Percentiles rank a stretch among this genome's conserved stretches.
phyloP scores from a whole-genome alignment of 2,113 vertebrate species.

The Syrrhaptes paradoxus region DNA sequence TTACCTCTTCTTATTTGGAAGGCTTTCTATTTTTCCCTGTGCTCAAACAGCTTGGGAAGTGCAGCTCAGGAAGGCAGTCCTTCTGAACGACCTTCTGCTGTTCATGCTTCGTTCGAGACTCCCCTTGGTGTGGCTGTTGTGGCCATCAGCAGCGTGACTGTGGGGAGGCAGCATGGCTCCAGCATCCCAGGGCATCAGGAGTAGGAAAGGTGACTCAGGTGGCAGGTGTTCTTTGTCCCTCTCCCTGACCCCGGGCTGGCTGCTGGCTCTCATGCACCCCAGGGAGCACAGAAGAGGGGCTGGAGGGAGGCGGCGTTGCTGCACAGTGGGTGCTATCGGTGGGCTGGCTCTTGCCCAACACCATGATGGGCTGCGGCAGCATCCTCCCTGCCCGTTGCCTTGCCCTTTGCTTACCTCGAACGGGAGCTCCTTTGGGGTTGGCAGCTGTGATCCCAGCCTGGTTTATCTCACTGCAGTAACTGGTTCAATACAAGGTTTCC shows the following conservation, averaged over 20 bases:
- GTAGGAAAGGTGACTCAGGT: neutral
- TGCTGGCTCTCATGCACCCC: neutral
- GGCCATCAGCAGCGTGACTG: neutral
- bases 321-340: accelerated
- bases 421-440: neutral
- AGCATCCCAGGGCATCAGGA: neutral
- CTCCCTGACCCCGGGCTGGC: neutral
- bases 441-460: neutral
- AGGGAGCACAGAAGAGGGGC: neutral
- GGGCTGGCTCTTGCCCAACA: neutral
- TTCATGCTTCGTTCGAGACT: neutral
- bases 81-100: neutral
- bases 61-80: neutral
- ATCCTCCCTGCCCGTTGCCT: neutral
- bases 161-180: neutral
- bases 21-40: neutral
- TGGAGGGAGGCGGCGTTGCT: neutral
- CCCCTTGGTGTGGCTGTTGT: neutral
- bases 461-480: neutral
- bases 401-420: neutral
- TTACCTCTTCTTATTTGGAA: neutral
- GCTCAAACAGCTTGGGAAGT: neutral
- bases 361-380: neutral
- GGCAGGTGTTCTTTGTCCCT: neutral
- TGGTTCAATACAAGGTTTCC: neutral